phyloP scores from a whole-genome alignment of 2,113 vertebrate genomes.

The Chaetura pelagica region DNA sequence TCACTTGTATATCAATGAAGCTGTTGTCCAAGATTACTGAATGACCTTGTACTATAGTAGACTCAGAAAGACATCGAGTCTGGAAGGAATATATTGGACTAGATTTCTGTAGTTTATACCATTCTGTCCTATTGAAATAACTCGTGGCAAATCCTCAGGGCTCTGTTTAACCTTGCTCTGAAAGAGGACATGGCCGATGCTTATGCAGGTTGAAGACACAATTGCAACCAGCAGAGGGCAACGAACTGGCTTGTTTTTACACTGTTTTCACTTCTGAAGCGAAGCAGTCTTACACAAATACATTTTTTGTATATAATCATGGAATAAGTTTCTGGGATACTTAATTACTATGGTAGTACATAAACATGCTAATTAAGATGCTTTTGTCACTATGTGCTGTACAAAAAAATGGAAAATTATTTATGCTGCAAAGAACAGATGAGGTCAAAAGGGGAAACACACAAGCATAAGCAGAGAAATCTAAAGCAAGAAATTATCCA shows the following conservation, averaged over 20 bases:
- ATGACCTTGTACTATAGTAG: not conserved
- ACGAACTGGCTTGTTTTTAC: not conserved
- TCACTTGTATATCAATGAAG: not conserved
- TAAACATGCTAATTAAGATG: not conserved
- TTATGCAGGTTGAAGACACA: not conserved
- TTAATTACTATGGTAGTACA: not conserved
- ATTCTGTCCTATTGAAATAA: not conserved
- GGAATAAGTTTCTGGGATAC: not conserved
- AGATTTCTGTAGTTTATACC: not conserved
- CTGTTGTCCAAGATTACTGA: not conserved
- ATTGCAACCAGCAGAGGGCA: not conserved
- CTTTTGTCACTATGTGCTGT: not conserved
- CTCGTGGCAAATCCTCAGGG: rapidly evolving
- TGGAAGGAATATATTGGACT: not conserved
- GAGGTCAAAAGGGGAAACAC: not conserved
- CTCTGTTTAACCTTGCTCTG: not conserved
- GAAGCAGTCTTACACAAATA: not conserved
- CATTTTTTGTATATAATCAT: not conserved
- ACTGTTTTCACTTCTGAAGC: not conserved
- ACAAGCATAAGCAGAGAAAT: not conserved
- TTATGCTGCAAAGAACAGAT: not conserved
- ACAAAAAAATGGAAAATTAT: not conserved
- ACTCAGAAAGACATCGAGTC: rapidly evolving
- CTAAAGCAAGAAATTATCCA: not conserved
- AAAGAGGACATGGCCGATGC: not conserved